Base-by-base conservation (phyloP, 2,888 invertebrate species). In the Dryocosmus kuriphilus region DNA sequence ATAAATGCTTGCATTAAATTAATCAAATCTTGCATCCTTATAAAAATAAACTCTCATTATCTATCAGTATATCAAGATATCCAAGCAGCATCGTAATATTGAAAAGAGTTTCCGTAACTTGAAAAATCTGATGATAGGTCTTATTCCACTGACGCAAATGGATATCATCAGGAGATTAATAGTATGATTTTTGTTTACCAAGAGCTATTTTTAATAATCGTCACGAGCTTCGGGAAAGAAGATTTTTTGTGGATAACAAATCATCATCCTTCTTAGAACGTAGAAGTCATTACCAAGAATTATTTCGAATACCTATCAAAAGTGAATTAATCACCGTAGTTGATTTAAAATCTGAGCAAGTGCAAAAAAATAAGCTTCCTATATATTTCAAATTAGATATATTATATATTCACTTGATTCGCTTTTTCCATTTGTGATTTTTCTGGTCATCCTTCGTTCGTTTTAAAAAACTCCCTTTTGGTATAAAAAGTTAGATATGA, bases 71-170 rank as follows among this genome's bases (percentile, higher is more conserved):
- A 24, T 14, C 22, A 57, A 9, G 24, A 57, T 24, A 24, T 5
- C 14, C 24, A 14, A 9, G 2, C 7, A 27, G 27, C 3, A 19
- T 46, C n/a, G 30, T 9, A 71, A 27, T n/a, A n/a, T 51, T 9
- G 24, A 24, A 46, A 67, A 51, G 2, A 27, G 1, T 67, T 67
- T 67, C 38, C 8, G 16, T 22, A 27, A 46, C 6, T 67, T 24
- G 38, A 5, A 27, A 67, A 22, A 35, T 38, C 22, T 27, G 35
- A 35, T 41, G 14, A n/a, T 51, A 51, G n/a, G 27, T 19, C 7
- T 67, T 27, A 24, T 67, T 67, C 19, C 41, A 67, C 19, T 67
- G 67, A 67, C 67, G 67, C 27, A 67, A 67, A 67, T 67, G 14
- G 8, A 67, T 38, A 46, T 27, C 38, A 41, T 67, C 38, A 67